Evolutionary conservation across 1,140 invertebrate species (phyloP), one percentile per base, ranked within the genome.

Genomic region (Sarcophaga peregrina): DNA sequence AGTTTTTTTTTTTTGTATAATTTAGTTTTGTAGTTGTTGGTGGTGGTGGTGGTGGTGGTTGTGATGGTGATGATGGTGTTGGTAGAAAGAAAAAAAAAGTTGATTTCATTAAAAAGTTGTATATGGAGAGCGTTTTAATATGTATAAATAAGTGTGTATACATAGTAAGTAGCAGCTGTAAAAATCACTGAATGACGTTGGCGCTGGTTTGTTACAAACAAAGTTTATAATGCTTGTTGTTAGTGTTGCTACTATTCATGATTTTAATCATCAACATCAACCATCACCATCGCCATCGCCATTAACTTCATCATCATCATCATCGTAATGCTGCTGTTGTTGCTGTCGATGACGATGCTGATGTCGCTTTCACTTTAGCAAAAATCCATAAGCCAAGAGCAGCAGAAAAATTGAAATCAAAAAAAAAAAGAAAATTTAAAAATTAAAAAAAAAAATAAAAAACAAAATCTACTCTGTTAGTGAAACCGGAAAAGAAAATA

Each of bases 291-390:
- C 25, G 25, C 25, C 25, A 37, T 37, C 25, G 25, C 25, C 25
- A 37, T 37, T 37, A 37, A 37, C 54, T 15, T 13, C 54, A 58
- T 58, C 54, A 58, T 13, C 54, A 58, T 58, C 54, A 58, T 58
- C 13, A n/a, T 58, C 13, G 2, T 58, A 46, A 76, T 76, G 74
- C 46, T 47, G 37, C 46, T 76, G n/a, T 47, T 52, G 8, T 11
- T 78, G 47, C 17, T n/a, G 11, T n/a, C n/a, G 74, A 76, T 76
- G 10, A 48, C 50, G 20, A 78, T 45, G 73, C 45, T 78, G 37
- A 52, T 78, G 75, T 50, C 75, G 75, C 75, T 78, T 78, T 78
- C 75, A 78, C 75, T 78, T 78, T 78, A 78, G 75, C 75, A 78
- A 78, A 78, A 50, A 78, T 10, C 17, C 62, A 58, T 58, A n/a